Evolutionary conservation across 2,888 invertebrate species (phyloP).

Genomic region (Perdita meconis): DNA sequence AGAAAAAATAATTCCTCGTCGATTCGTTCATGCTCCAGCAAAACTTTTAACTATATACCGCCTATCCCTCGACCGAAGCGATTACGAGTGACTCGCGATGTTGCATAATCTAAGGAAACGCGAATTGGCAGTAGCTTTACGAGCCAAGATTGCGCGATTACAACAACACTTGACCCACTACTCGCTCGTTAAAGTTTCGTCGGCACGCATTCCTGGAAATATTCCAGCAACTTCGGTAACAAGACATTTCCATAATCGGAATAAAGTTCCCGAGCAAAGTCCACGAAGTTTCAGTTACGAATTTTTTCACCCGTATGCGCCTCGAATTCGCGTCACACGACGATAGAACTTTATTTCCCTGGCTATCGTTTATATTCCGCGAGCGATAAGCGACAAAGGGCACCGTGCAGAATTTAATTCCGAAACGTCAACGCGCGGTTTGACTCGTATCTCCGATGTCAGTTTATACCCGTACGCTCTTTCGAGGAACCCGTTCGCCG

Average conservation of each 20-base stretch:
- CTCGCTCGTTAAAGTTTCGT: slow-evolving; percentile 50
- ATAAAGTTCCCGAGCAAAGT: slow-evolving; percentile 26
- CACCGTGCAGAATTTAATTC: background rate
- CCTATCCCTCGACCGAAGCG: slow-evolving; percentile 1
- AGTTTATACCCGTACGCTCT: background rate
- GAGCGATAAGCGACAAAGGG: background rate
- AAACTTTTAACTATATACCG: slow-evolving; percentile 1
- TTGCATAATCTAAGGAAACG: slow-evolving; percentile 45
- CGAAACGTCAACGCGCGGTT: background rate
- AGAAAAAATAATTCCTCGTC: slow-evolving; percentile 13
- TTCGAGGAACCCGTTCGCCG: background rate
- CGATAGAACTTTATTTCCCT: background rate
- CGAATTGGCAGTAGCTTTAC: slow-evolving; percentile 53
- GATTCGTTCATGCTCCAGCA: slow-evolving; percentile 19
- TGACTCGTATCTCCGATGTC: background rate
- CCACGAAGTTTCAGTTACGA: slow-evolving; percentile 14
- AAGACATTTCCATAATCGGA: slow-evolving; percentile 54
- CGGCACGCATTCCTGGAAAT: slow-evolving; percentile 47
- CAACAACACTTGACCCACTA: slow-evolving; percentile 55
- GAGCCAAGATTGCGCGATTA: slow-evolving; percentile 57
- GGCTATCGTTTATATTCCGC: slow-evolving; percentile 16
- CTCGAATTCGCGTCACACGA: slow-evolving; percentile 1
- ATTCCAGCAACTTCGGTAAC: slow-evolving; percentile 48
- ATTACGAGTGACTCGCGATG: slow-evolving; percentile 15
- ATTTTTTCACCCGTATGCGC: slow-evolving; percentile 7